Base-by-base conservation (phyloP, 2,888 invertebrate species). In the Priocnemis perturbator region DNA sequence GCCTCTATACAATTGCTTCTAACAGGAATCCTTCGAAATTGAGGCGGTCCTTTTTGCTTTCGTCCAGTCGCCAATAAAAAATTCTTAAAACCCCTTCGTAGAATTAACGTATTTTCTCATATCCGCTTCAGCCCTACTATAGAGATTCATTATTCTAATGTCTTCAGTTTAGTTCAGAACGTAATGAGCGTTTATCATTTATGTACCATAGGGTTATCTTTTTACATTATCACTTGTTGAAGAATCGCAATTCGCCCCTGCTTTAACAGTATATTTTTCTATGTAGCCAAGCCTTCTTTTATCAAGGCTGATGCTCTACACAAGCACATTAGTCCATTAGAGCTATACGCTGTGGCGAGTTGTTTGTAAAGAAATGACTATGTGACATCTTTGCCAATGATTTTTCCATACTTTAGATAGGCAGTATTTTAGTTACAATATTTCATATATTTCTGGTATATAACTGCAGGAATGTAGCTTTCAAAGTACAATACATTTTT, bases 1-100 rank as follows among this genome's bases (percentile, higher is more conserved):
- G 85, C 76, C 81, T 83, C 78, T 81, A 17, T 47, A 69, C 26
- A 78, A 79, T 79, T 78, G 68, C 69, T 73, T 68, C 72, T 74
- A 73, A 75, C 82, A 74, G 73, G 52, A 72, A 79, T 66, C 74
- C 63, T 58, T 70, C 64, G 62, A 57, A 60, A 65, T 48, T 65
- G 45, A 65, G 60, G 59, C 60, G 59, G 64, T 58, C 68, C 61
- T 58, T 60, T 76, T 69, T 55, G 63, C 57, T 64, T 56, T 62
- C 67, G 67, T 56, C 48, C 48, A 45, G 55, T 70, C 66, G 17
- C 11, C 26, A 45, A 50, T 60, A 65, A 56, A 68, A 47, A 23
- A 23, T 76, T 66, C 23, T 62, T 63, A 55, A 62, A 48, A 48
- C 20, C 37, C 17, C 47, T 67, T 57, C 60, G 4, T 55, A 47